phyloP scores from a whole-genome alignment of 2,797 vertebrate genomes.

The Aulostomus chinensis region DNA sequence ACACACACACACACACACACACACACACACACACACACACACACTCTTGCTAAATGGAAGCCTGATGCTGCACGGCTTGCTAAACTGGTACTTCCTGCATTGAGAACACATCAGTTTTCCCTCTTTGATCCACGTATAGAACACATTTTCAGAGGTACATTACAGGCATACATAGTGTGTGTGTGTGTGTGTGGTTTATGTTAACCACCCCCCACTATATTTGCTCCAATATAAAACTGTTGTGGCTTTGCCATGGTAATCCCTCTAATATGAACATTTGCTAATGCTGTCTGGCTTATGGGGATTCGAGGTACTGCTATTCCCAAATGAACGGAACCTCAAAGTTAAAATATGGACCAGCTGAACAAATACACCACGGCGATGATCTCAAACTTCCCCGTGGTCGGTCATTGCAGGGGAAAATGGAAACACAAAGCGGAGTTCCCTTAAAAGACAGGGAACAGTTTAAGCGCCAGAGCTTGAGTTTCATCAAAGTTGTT shows the following conservation, averaged over 20 bases:
- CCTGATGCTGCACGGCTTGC: constrained; percentile 2
- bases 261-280: too few relatives aligned
- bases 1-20: too few relatives aligned
- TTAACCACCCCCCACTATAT: neutral
- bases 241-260: too few relatives aligned
- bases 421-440: constrained; percentile 27
- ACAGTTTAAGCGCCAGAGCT: neutral
- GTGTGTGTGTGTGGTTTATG: neutral
- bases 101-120: constrained; percentile 20
- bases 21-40: too few relatives aligned
- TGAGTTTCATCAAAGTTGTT: too few relatives aligned
- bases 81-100: constrained; percentile 31
- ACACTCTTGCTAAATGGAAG: neutral
- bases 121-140: neutral
- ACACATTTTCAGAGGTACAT: neutral
- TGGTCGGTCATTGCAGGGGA: constrained; percentile 14
- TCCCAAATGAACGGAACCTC: constrained; percentile 4
- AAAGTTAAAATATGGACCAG: constrained; percentile 54
- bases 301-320: neutral
- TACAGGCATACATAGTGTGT: neutral
- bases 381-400: constrained; percentile 58
- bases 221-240: neutral
- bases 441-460: neutral
- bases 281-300: neutral
- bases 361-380: constrained; percentile 64